Conservation (phyloP, 2,888 invertebrate species). For the Lepetodrilus schrolli region DNA sequence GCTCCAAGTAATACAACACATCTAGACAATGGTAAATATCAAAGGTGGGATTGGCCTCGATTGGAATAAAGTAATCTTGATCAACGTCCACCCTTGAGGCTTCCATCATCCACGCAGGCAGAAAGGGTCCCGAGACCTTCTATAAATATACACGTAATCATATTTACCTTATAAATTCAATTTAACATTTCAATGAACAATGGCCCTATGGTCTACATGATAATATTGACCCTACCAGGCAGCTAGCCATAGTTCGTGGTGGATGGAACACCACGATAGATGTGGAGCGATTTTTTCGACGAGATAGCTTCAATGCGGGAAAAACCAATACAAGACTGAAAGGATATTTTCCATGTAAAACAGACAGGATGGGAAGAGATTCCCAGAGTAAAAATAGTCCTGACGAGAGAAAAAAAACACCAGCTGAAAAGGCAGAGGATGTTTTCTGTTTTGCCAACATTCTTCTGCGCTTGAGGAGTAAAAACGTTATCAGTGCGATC, state of each 20-base stretch:
- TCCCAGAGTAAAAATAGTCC: not conserved
- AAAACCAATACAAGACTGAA: too few species aligned
- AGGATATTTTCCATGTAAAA: too few species aligned
- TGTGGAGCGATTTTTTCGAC: too few species aligned
- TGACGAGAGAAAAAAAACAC: not conserved
- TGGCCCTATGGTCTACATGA: not conserved
- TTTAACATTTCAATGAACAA: conserved; percentile 2
- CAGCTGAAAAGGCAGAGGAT: not conserved
- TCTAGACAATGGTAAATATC: too few species aligned
- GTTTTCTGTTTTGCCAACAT: conserved; percentile 5
- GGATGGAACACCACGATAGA: too few species aligned
- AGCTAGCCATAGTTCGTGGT: not conserved
- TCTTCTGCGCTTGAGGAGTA: not conserved
- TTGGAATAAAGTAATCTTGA: too few species aligned
- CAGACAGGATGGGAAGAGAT: not conserved
- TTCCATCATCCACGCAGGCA: not conserved
- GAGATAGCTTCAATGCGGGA: too few species aligned
- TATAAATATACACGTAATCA: not conserved
- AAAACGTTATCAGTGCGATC: not conserved
- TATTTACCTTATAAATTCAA: conserved; percentile 13
- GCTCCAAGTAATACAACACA: too few species aligned
- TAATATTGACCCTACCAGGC: not conserved
- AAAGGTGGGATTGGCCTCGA: too few species aligned
- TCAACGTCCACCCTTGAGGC: too few species aligned
- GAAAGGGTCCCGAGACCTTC: not conserved